Evolutionary conservation across 2,113 vertebrate genomes (phyloP), one percentile per base, ranked within the genome.

Genomic region (Rhea pennata): DNA sequence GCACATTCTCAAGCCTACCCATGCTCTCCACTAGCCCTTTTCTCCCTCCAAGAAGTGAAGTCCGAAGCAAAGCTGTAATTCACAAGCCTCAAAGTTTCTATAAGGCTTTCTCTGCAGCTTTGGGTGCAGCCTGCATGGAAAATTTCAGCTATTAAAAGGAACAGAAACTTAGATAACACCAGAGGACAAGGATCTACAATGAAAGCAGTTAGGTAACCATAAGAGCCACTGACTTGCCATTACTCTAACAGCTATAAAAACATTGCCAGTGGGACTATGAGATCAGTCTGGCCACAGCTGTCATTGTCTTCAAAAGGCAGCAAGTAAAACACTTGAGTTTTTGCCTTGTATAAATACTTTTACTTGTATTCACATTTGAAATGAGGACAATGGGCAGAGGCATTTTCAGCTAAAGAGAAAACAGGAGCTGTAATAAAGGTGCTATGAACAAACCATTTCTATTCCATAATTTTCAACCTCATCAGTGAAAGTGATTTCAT

Each of bases 381-480:
- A 36, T 59, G 15, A 58, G 24, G 76, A 29, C 46, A 90, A 42
- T 67, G 23, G 50, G 39, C 56, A n/a, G 29, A 92, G 29, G 27
- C 1, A 8, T 53, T 92, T 40, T 88, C 83, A 82, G 26, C 27
- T 83, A 61, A 81, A 74, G 53, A 91, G 46, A 88, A 90, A 90
- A 86, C 69, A 79, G 29, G 53, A 74, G 79, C 65, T 58, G 20
- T 76, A 71, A 46, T 58, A 79, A 82, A 12, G 81, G 19, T 42
- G 86, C 92, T 84, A 88, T 62, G 46, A 95, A 66, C 24, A 62
- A 91, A 91, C 23, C 7, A 39, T 74, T 95, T 91, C 93, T 84
- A 71, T 92, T 86, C 56, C n/a, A 80, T 91, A 87, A 62, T 84
- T 95, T 92, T 97, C 87, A 89, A 22, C 51, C 29, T 95, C 88